A percentile compares a stretch with the other conserved stretches of the same genome.
phyloP scores from a whole-genome alignment of 2,888 invertebrate species.

The Diploptera punctata region DNA sequence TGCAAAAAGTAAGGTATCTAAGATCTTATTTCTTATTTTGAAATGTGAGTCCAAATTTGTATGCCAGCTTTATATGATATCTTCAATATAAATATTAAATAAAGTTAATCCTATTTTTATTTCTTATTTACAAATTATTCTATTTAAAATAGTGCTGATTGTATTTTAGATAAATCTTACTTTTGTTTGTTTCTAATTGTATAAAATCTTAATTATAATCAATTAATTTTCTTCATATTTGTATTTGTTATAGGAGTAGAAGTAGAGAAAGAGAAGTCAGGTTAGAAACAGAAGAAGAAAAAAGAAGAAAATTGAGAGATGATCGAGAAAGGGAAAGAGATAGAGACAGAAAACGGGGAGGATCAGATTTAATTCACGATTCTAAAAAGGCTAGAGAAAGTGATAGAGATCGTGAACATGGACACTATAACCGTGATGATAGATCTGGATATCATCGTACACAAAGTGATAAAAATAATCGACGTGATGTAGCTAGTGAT shows the following conservation, averaged over 20 bases:
- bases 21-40: no score
- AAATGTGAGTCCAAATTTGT: no score
- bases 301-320: slow-evolving; percentile 16
- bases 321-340: slow-evolving; percentile 2
- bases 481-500: not conserved
- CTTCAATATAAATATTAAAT: no score
- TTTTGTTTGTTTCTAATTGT: no score
- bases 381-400: slow-evolving; percentile 26
- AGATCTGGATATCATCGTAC: not conserved
- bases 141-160: no score
- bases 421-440: slow-evolving; percentile 20
- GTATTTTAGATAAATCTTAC: no score
- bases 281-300: slow-evolving; percentile 29
- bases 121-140: no score
- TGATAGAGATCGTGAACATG: slow-evolving; percentile 15
- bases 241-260: slow-evolving; percentile 41
- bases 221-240: no score
- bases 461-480: slow-evolving; percentile 1
- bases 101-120: no score
- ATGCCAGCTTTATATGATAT: no score
- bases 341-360: slow-evolving; percentile 8
- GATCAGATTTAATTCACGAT: slow-evolving; percentile 16
- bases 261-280: slow-evolving; percentile 44
- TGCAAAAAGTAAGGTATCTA: no score
- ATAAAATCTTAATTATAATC: no score